phyloP scores from a whole-genome alignment of 1,140 invertebrate genomes.

The Drosophila jambulina region DNA sequence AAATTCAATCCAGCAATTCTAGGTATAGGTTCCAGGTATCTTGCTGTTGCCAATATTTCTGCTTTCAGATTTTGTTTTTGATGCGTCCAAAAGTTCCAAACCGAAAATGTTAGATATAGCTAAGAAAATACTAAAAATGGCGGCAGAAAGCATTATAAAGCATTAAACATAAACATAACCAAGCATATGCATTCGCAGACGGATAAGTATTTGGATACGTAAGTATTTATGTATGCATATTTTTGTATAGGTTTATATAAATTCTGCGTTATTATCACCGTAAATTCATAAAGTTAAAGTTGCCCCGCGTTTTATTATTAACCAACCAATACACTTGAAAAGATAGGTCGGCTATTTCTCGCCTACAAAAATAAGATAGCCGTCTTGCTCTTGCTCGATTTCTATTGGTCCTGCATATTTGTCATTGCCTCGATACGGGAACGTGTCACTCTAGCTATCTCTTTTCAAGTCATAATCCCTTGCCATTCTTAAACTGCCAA shows the following conservation, averaged over 20 bases:
- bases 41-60: neutral
- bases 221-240: constrained; percentile 5
- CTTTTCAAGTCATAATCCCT: constrained; percentile 5
- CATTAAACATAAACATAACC: constrained; percentile 4
- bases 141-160: constrained; percentile 6
- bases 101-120: neutral
- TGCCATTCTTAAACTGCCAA: neutral
- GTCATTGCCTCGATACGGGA: no score
- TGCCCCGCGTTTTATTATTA: constrained; percentile 37
- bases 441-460: constrained; percentile 12
- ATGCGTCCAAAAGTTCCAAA: neutral
- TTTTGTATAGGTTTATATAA: constrained; percentile 15
- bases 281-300: constrained; percentile 64
- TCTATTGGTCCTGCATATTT: constrained; percentile 11
- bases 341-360: constrained; percentile 13
- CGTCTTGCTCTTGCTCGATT: constrained; percentile 33
- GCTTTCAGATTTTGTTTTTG: neutral
- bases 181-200: constrained; percentile 29
- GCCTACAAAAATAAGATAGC: neutral
- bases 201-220: constrained; percentile 6
- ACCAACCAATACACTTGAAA: constrained; percentile 24
- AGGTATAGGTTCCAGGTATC: neutral
- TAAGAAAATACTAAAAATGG: neutral
- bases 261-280: constrained; percentile 41
- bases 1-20: neutral